These are phyloP conservation scores for Neotragus pygmaeus DNA, from an alignment of 2,113 vertebrate species.

Conservation along the genomic window DNA sequence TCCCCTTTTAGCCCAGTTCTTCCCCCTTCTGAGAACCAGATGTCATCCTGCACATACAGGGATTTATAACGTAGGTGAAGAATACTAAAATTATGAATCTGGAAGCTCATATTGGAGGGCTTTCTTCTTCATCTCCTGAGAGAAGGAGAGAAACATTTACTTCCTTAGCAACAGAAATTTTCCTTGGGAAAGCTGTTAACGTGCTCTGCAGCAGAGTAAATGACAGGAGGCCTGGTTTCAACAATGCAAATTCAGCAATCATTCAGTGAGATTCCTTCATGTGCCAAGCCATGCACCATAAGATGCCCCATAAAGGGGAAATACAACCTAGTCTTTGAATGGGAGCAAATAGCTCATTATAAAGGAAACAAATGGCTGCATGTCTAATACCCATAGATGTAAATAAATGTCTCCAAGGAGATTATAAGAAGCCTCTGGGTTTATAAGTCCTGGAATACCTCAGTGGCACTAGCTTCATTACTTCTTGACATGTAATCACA, in stretches of 20 bases:
- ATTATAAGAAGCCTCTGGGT: background rate
- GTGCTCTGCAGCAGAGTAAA: no score
- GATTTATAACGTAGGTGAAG: background rate
- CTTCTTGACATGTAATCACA: background rate
- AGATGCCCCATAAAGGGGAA: no score
- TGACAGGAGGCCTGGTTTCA: no score
- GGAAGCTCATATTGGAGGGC: background rate
- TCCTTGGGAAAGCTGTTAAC: background rate
- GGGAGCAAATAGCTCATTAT: background rate
- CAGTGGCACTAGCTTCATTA: background rate
- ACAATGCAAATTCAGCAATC: no score
- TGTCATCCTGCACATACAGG: background rate
- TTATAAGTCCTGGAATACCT: background rate
- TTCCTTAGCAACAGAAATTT: background rate
- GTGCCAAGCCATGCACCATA: no score
- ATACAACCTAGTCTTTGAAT: background rate
- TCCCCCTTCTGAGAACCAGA: background rate
- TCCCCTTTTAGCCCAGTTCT: background rate
- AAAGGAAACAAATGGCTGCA: background rate
- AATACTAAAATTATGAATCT: background rate
- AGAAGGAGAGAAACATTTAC: background rate
- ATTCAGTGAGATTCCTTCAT: no score
- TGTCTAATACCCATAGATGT: background rate
- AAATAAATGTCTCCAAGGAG: background rate
- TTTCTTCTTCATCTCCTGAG: background rate